These are phyloP conservation scores for Chrysochloris asiatica DNA, from an alignment of 2,113 vertebrate species.

Conservation along the genomic window DNA sequence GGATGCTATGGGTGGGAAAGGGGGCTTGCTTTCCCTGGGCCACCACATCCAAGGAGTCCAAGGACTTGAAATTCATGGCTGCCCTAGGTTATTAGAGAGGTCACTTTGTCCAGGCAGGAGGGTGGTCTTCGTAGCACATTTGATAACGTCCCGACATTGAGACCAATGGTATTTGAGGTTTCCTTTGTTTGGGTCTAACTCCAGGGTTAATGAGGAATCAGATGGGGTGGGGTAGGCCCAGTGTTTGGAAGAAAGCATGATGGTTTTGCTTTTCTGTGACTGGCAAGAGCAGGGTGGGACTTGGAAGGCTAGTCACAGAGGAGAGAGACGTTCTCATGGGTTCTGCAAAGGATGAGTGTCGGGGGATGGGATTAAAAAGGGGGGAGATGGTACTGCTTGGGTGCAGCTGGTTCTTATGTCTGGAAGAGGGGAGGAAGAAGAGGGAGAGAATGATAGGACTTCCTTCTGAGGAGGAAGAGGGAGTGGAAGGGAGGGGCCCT, in stretches of 20 bases:
- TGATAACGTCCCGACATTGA: too few relatives aligned
- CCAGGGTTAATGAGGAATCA: fast-evolving
- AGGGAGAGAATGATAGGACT: background rate
- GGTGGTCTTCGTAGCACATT: too few relatives aligned
- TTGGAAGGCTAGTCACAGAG: background rate
- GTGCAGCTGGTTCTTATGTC: background rate
- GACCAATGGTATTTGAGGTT: too few relatives aligned
- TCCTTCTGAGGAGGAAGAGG: background rate
- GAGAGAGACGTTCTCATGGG: background rate
- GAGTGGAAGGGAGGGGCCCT: fast-evolving
- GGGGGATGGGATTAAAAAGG: too few relatives aligned
- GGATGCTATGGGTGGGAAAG: background rate
- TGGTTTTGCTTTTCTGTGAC: background rate
- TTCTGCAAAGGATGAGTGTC: background rate
- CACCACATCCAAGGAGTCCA: background rate
- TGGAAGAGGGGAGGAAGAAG: background rate
- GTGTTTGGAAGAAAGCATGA: background rate
- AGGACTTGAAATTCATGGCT: background rate
- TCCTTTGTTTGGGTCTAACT: too few relatives aligned
- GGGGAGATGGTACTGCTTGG: background rate
- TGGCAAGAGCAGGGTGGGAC: background rate
- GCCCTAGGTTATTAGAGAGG: background rate
- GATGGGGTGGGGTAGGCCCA: fast-evolving
- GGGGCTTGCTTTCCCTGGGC: background rate
- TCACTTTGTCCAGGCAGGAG: too few relatives aligned